Evolutionary conservation across 2,888 invertebrate genomes (phyloP), one percentile per base, ranked within the genome.

Genomic region (Malthinus seriepunctatus): DNA sequence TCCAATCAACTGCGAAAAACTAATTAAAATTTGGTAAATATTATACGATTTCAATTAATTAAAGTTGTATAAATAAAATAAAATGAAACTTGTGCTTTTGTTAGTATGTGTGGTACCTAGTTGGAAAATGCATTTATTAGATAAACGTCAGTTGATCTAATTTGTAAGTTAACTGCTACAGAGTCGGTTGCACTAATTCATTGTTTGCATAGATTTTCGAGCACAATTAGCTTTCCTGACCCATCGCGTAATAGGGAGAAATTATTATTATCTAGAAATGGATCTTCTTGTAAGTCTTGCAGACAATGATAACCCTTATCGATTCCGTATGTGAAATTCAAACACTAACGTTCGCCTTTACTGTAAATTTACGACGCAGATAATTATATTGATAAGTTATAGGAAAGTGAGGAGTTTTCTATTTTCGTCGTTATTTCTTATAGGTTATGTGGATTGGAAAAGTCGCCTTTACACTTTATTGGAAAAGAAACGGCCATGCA

Each of bases 401-500:
- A 60, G 50, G 58, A 60, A 56, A 53, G 50, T 55, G 56, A 51
- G 46, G 55, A 56, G 62, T 60, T 60, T 60, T 60, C 60, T 60
- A 56, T 56, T 60, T 60, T 51, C 55, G 15, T 45, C 53, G 54
- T 56, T 63, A 60, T 51, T 60, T 59, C 57, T 56, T 50, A 55
- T 53, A 60, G 57, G 57, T 57, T 63, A 51, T 54, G 53, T 54
- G 60, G 55, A 50, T 52, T 60, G 60, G 63, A 57, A 63, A 63
- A 63, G 55, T 60, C 60, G 63, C 63, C 56, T 71, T 71, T 69
- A 69, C 69, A 71, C 70, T 72, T 73, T 73, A 72, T 73, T 71
- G 73, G 73, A 72, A 73, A 69, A 71, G 71, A 70, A 70, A 66
- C 68, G 66, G 68, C 67, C 66, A 69, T 70, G 69, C 71, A 69